Conservation (phyloP, 2,888 invertebrate species). For the Drosophila melanosoma region DNA sequence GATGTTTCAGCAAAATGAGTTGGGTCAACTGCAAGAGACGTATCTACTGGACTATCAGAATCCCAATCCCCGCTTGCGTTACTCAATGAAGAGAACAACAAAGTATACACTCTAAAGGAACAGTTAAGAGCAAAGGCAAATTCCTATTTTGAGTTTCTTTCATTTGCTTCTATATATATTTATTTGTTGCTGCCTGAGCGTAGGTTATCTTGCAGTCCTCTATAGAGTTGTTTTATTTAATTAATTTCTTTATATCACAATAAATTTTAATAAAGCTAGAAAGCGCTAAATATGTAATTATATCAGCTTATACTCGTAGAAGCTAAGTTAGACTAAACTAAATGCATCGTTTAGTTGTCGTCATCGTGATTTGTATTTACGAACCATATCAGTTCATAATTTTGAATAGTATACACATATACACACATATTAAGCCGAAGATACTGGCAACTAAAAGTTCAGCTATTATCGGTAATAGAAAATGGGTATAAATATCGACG, state of each 20-base stretch:
- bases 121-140: not conserved
- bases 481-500: conserved; percentile 46
- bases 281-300: not conserved
- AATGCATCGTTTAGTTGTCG: not conserved
- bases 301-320: not conserved
- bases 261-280: conserved; percentile 29
- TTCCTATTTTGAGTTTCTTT: not conserved
- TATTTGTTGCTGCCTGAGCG: not conserved
- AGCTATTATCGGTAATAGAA: conserved; percentile 10
- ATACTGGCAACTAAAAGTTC: conserved; percentile 12
- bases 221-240: not conserved
- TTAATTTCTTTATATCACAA: conserved; percentile 23
- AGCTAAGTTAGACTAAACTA: not conserved
- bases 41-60: conserved; percentile 78
- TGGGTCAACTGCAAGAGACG: conserved; percentile 62
- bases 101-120: too few relatives aligned
- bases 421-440: not conserved
- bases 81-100: too few relatives aligned
- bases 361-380: not conserved
- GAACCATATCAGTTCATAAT: conserved; percentile 5
- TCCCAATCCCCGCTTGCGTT: too few relatives aligned
- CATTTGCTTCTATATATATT: not conserved
- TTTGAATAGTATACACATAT: not conserved
- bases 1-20: conserved; percentile 75
- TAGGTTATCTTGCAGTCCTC: not conserved